A percentile compares a stretch with the other conserved stretches of the same genome.
These are phyloP conservation scores for Meghimatium bilineatum DNA, from an alignment of 2,888 invertebrate species.

Conservation along the genomic window DNA sequence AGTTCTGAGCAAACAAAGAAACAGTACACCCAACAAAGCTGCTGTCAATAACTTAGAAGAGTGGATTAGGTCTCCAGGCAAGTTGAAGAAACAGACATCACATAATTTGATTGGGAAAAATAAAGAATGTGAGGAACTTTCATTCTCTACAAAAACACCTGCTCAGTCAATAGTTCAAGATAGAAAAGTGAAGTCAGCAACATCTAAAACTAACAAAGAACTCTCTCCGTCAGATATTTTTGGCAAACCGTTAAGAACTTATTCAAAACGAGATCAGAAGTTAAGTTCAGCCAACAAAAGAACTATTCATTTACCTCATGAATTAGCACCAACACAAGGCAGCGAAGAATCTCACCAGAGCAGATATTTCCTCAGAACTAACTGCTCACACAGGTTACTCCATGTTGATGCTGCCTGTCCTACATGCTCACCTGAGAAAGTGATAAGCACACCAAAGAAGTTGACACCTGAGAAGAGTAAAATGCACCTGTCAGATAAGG, in stretches of 20 bases:
- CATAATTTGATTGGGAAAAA: neutral
- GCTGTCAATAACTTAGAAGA: neutral
- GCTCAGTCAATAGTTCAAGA: neutral
- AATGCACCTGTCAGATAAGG: too few species aligned
- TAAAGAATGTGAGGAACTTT: too few species aligned
- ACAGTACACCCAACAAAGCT: neutral
- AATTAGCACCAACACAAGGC: neutral
- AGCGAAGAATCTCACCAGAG: neutral
- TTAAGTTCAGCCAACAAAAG: neutral
- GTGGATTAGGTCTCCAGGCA: constrained; percentile 14
- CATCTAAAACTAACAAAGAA: neutral
- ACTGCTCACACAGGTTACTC: constrained; percentile 14
- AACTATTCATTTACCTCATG: neutral
- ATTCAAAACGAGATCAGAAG: constrained; percentile 10
- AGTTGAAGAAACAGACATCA: neutral
- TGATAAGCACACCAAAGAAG: too few species aligned
- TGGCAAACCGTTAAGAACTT: constrained; percentile 9
- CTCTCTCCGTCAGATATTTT: neutral
- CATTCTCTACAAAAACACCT: neutral
- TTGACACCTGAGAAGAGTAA: too few species aligned
- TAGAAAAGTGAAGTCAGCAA: neutral
- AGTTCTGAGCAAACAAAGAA: neutral
- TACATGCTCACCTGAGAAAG: constrained; percentile 17
- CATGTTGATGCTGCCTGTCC: neutral
- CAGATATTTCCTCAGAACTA: constrained; percentile 36